Percentiles rank a stretch among this genome's conserved stretches.
These are phyloP conservation scores for Tridacna crocea DNA, from an alignment of 2,888 invertebrate genomes.

Conservation along the genomic window DNA sequence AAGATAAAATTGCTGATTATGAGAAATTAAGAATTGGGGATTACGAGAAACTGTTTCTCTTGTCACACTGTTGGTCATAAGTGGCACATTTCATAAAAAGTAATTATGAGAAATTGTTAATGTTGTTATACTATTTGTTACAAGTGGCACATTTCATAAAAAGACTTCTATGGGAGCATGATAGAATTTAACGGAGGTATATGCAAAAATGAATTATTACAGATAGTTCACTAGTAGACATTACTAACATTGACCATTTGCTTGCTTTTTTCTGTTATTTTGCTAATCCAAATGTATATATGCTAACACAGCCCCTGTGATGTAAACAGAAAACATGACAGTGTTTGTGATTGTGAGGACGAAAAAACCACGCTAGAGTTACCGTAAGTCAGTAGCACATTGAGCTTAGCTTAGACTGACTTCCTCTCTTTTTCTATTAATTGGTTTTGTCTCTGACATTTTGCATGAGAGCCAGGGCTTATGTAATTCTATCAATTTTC, in stretches of 20 bases:
- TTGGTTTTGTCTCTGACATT: no score
- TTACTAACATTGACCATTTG: not conserved
- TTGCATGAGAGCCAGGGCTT: no score
- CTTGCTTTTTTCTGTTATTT: conserved; percentile 2
- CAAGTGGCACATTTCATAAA: not conserved
- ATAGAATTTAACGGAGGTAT: no score
- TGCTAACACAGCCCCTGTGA: conserved; percentile 13
- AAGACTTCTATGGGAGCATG: not conserved
- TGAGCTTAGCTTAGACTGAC: conserved; percentile 10
- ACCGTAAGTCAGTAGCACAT: conserved; percentile 45
- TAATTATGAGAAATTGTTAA: not conserved
- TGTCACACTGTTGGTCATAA: not conserved
- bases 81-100: not conserved
- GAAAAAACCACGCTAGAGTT: conserved; percentile 29
- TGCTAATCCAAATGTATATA: not conserved
- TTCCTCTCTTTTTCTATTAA: no score
- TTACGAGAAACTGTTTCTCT: not conserved
- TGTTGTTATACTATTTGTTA: not conserved
- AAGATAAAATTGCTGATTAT: not conserved
- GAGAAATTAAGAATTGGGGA: not conserved
- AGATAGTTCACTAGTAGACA: no score
- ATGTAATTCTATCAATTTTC: no score
- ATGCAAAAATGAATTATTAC: no score
- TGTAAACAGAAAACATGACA: not conserved
- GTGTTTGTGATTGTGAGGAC: conserved; percentile 7